Evolutionary conservation across 92 coral and sea anemone genomes (phyloP).

Genomic region (Parazoanthus swiftii): DNA sequence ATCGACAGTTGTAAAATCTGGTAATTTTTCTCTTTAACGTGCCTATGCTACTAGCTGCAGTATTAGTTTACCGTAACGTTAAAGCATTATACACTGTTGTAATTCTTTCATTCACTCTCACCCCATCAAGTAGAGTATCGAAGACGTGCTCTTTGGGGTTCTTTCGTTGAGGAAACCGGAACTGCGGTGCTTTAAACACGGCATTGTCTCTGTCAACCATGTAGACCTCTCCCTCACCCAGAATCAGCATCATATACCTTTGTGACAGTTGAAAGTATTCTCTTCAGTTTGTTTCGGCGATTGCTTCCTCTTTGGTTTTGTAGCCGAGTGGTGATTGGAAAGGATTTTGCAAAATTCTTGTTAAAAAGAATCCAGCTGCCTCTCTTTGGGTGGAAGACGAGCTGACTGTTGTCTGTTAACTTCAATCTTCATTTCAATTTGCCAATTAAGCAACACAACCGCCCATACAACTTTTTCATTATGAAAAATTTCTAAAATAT

Average conservation of each 20-base stretch:
- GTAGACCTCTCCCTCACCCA: conserved; percentile 74
- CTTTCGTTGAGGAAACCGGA: conserved; percentile 92
- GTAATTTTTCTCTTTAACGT: background rate
- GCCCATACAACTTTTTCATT: too few relatives aligned
- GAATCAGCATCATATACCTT: conserved; percentile 92
- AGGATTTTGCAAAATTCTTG: background rate
- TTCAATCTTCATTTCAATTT: background rate
- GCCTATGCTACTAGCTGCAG: background rate
- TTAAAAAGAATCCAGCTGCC: background rate
- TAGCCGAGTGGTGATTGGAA: background rate
- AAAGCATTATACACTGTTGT: background rate
- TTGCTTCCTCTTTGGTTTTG: background rate
- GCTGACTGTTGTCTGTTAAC: background rate
- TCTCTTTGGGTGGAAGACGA: background rate
- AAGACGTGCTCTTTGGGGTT: conserved; percentile 70
- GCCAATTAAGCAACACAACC: too few relatives aligned
- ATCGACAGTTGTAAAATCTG: background rate
- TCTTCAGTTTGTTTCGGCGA: background rate
- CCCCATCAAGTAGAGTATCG: conserved; percentile 94
- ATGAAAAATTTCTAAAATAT: too few relatives aligned
- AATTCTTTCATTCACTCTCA: conserved; percentile 40
- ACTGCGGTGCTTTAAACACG: conserved; percentile 94
- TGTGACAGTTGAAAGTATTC: background rate
- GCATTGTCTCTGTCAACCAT: conserved; percentile 91
- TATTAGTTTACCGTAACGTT: background rate